A percentile compares a stretch with the other conserved stretches of the same genome.
Conservation (phyloP, 2,888 invertebrate genomes). For the Machimus atricapillus region DNA sequence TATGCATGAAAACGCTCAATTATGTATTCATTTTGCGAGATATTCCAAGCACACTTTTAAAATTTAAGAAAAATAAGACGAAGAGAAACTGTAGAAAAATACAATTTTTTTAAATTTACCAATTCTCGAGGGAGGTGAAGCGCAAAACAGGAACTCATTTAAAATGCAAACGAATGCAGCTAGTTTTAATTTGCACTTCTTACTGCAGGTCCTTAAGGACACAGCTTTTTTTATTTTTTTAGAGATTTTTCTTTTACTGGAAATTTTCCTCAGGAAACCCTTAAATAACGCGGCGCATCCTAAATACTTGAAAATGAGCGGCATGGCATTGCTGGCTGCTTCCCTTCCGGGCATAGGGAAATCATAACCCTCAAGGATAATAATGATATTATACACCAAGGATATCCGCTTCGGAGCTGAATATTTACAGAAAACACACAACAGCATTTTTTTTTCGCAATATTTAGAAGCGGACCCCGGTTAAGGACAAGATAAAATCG, state of each 20-base stretch:
- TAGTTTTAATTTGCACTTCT: slow-evolving; percentile 9
- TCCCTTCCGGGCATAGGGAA: background rate
- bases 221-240: background rate
- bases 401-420: background rate
- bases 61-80: background rate
- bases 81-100: background rate
- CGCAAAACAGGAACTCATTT: background rate
- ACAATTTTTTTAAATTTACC: background rate
- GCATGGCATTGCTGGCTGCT: background rate
- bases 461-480: slow-evolving; percentile 22
- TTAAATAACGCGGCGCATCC: background rate
- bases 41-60: background rate
- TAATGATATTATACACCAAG: slow-evolving; percentile 27
- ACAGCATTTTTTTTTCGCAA: slow-evolving; percentile 16
- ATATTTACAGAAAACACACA: slow-evolving; percentile 1
- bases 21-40: background rate
- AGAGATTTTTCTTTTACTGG: background rate
- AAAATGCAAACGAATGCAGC: background rate
- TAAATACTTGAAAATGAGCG: slow-evolving; percentile 28
- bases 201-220: background rate
- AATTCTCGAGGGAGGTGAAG: background rate
- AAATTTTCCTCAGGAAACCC: background rate
- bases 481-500: slow-evolving; percentile 38
- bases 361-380: slow-evolving; percentile 19
- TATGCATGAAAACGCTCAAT: background rate